phyloP scores from a whole-genome alignment of 2,113 vertebrate species.

The Saccopteryx leptura region DNA sequence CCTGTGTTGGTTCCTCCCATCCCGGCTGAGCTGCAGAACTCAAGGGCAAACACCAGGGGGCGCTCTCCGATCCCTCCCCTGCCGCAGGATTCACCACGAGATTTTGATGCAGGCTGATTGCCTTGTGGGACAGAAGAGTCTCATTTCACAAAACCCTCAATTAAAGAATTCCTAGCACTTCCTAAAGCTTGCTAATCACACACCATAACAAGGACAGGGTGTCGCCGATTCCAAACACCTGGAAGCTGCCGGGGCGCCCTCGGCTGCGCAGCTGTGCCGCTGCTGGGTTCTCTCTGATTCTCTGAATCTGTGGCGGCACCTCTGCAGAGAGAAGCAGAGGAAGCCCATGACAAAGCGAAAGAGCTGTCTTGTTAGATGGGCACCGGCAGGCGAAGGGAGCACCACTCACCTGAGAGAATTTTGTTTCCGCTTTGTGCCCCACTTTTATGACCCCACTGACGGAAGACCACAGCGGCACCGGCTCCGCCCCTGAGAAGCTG shows the following conservation, averaged over 20 bases:
- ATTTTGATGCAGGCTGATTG: conserved; percentile 38
- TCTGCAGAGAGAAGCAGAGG: neutral
- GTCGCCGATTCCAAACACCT: conserved; percentile 17
- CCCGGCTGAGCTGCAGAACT: neutral
- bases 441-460: neutral
- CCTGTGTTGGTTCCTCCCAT: no score
- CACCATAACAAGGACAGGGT: neutral
- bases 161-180: conserved; percentile 59
- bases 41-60: neutral
- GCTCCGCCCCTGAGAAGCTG: neutral
- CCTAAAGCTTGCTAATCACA: conserved; percentile 42
- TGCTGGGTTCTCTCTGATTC: neutral
- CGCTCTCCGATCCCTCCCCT: rapidly evolving
- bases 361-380: rapidly evolving
- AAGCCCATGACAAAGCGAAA: neutral
- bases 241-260: conserved; percentile 14
- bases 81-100: neutral
- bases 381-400: neutral
- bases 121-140: conserved; percentile 9
- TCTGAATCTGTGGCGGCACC: neutral
- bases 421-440: neutral
- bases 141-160: conserved; percentile 49
- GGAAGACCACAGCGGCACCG: neutral
- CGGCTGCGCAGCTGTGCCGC: conserved; percentile 20
- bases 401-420: neutral